Percentiles rank a stretch among this genome's conserved stretches.
phyloP scores from a whole-genome alignment of 2,888 invertebrate species.

The Pristionchus mayeri region DNA sequence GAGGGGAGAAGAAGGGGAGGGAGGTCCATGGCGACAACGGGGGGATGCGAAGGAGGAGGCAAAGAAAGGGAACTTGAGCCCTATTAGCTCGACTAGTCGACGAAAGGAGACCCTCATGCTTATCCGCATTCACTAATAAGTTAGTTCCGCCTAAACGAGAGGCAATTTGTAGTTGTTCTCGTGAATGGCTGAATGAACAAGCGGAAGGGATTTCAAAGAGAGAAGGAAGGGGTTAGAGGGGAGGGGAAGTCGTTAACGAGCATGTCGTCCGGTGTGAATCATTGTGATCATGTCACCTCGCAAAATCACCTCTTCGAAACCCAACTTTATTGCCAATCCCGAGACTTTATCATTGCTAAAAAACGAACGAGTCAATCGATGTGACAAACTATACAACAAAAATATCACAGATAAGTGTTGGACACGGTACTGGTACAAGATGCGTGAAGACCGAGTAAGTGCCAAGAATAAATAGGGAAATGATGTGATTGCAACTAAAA shows the following conservation, averaged over 20 bases:
- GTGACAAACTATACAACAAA: conserved; percentile 8
- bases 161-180: conserved; percentile 34
- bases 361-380: conserved; percentile 28
- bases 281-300: too few relatives aligned
- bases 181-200: conserved; percentile 12
- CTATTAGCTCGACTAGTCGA: conserved; percentile 18
- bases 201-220: conserved; percentile 25
- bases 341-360: conserved; percentile 19
- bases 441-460: too few relatives aligned
- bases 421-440: too few relatives aligned
- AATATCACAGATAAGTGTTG: background rate
- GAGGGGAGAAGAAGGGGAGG: background rate
- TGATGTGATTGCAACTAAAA: too few relatives aligned
- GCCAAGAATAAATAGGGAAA: too few relatives aligned
- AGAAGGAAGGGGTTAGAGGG: conserved; percentile 22
- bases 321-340: conserved; percentile 43
- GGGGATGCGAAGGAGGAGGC: too few relatives aligned
- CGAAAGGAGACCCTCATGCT: background rate
- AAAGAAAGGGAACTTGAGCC: conserved; percentile 36
- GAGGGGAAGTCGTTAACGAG: conserved; percentile 40
- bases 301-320: background rate
- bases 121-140: background rate
- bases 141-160: background rate
- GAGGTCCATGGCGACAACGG: background rate
- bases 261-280: conserved; percentile 37